phyloP scores from a whole-genome alignment of 2,888 invertebrate genomes.

The Scrobipalpa atriplicella region DNA sequence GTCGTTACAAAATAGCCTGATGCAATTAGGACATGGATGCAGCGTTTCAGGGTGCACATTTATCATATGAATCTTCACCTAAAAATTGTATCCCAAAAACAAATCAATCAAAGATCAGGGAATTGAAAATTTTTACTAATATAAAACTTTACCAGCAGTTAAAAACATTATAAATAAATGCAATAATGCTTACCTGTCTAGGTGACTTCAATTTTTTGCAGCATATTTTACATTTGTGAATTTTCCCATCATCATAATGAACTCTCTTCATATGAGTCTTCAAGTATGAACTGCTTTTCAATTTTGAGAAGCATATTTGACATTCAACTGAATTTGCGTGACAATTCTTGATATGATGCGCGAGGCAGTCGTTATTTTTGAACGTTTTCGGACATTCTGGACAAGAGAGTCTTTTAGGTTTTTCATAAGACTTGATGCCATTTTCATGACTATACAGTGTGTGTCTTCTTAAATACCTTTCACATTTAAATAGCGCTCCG shows the following conservation, averaged over 20 bases:
- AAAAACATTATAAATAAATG: constrained; percentile 34
- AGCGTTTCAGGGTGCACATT: not conserved
- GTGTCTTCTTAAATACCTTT: constrained; percentile 37
- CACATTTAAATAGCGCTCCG: constrained; percentile 37
- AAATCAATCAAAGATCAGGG: not conserved
- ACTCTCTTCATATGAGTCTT: constrained; percentile 41
- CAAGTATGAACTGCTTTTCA: constrained; percentile 43
- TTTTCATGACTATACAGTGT: constrained; percentile 4
- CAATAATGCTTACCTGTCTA: constrained; percentile 48
- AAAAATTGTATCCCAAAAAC: not conserved
- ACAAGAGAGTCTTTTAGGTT: constrained; percentile 32
- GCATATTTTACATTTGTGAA: constrained; percentile 45
- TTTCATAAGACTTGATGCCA: constrained; percentile 1
- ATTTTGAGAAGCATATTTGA: constrained; percentile 41
- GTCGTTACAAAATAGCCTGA: not conserved
- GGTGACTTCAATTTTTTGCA: constrained; percentile 47
- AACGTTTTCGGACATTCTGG: constrained; percentile 38
- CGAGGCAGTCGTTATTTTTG: constrained; percentile 30
- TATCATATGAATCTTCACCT: constrained; percentile 12
- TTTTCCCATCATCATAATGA: constrained; percentile 43
- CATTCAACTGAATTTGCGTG: constrained; percentile 40
- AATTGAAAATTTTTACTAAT: not conserved
- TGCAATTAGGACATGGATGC: constrained; percentile 10
- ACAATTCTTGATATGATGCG: constrained; percentile 40
- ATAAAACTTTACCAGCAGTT: not conserved